Base-by-base conservation (phyloP, 2,113 vertebrate species). In the Bungarus multicinctus region DNA sequence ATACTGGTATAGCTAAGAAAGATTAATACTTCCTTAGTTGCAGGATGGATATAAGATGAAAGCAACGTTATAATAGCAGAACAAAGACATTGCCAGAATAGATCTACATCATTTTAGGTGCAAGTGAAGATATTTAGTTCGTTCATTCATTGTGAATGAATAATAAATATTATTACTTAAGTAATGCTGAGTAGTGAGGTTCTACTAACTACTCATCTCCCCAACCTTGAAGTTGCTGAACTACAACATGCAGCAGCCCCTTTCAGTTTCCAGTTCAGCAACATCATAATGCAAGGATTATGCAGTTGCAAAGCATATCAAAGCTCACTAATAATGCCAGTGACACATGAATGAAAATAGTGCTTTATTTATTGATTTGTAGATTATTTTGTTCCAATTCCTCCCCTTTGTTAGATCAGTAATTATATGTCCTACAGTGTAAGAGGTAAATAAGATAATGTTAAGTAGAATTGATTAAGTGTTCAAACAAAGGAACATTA, bases 391-490 rank as follows among this genome's bases (percentile, higher is more conserved):
- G 22, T 91, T 96, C 6, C 47, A 91, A 58, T 91, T 94, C 27
- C 89, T 93, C 34, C 64, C 0, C 87, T 90, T 96, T 88, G 91
- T 94, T 90, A 92, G 14, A 89, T 90, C 25, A 85, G 52, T 93
- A 90, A 88, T 43, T 94, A 87, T 93, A 95, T 94, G 87, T 90
- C 5, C 64, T 90, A 86, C 6, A 93, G 14, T 52, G 5, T 93
- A 91, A 85, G 74, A 91, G 30, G 27, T 93, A 94, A 96, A 95
- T n/a, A 91, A 94, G 88, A 94, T 58, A 92, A 93, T 88, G 4
- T 22, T 89, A 93, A 55, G 57, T 81, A 91, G 10, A 93, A 90
- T 20, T 93, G 74, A 94, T 90, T 88, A 85, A 93, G 30, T 92
- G 34, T 10, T 94, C 95, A 92, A 94, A 92, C 89, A 94, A 5